A percentile compares a stretch with the other conserved stretches of the same genome.
Evolutionary conservation across 2,888 invertebrate genomes (phyloP).

Genomic region (Trachelus stipa): DNA sequence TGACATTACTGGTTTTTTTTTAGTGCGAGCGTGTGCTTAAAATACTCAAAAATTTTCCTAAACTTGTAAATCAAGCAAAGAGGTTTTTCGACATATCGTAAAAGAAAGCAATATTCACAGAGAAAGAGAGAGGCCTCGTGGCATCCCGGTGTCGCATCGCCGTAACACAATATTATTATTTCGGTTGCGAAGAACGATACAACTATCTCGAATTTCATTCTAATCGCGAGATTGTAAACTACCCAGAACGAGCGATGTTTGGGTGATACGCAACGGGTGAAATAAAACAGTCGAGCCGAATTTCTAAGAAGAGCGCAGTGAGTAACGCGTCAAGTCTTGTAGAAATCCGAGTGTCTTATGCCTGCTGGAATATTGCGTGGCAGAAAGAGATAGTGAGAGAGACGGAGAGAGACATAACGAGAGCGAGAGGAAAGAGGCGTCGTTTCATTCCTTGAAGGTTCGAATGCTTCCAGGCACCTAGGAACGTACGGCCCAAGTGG

Average conservation of each 20-base stretch:
- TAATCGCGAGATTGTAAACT: neutral
- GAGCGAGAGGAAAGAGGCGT: conserved; percentile 4
- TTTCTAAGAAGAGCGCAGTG: neutral
- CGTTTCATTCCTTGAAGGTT: conserved; percentile 13
- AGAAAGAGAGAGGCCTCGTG: no score
- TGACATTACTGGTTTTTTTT: no score
- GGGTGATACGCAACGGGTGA: neutral
- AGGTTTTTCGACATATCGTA: no score
- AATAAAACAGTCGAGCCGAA: neutral
- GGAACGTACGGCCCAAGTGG: no score
- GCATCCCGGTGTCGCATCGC: neutral
- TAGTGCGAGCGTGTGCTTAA: no score
- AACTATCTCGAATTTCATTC: conserved; percentile 1
- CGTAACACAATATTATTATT: neutral
- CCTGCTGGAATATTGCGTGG: no score
- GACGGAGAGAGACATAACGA: conserved; percentile 1
- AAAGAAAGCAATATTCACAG: no score
- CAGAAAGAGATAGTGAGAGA: neutral
- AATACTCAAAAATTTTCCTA: no score
- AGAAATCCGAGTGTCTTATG: no score
- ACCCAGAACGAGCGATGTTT: neutral
- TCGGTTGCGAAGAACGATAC: neutral
- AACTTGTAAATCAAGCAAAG: no score
- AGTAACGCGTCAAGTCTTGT: no score
- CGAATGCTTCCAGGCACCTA: neutral